Evolutionary conservation across 2,797 vertebrate genomes (phyloP), one percentile per base, ranked within the genome.

Genomic region (Petrocephalus schoutedeni): DNA sequence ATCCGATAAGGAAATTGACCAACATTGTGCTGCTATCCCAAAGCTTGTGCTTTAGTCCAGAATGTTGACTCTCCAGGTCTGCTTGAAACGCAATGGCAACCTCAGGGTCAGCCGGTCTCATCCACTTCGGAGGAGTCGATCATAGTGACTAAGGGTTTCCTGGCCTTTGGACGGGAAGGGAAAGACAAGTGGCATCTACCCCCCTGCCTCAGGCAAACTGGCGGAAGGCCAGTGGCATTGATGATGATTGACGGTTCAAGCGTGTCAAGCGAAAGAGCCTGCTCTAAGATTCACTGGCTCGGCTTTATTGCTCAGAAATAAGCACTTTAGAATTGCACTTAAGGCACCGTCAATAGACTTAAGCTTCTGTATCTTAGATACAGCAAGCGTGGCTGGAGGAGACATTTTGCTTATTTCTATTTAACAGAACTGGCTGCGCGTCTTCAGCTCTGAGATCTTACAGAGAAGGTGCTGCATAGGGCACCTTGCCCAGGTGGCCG

Each of bases 31-130:
- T 92, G 32, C 93, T 92, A 93, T 93, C 36, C 84, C 89, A 91
- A 92, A 92, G 92, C 91, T 91, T 91, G 91, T 92, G 87, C 92
- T 41, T 41, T 41, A 91, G 91, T 89, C 19, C 90, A 92, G 93
- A 93, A 92, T 94, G 94, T 91, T 89, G 77, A 83, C 16, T 53
- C 77, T 83, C 71, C 14, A 7, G 71, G 21, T 83, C 54, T 87
- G 23, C 90, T 90, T 89, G 41, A 86, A 88, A 91, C 90, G 94
- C 94, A 94, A 4, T 93, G 92, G 58, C 91, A 57, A 90, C 89
- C 16, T 41, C 6, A 32, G 53, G 77, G 41, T 28, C 51, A 61
- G 21, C 41, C 36, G 36, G n/a, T 58, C 51, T 74, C 21, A 57
- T 84, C 41, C n/a, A 14, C 57, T 58, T 84, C 45, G 23, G 77